Percentiles rank a stretch among this genome's conserved stretches.
Conservation (phyloP, 2,113 vertebrate genomes). For the Trichomycterus rosablanca region DNA sequence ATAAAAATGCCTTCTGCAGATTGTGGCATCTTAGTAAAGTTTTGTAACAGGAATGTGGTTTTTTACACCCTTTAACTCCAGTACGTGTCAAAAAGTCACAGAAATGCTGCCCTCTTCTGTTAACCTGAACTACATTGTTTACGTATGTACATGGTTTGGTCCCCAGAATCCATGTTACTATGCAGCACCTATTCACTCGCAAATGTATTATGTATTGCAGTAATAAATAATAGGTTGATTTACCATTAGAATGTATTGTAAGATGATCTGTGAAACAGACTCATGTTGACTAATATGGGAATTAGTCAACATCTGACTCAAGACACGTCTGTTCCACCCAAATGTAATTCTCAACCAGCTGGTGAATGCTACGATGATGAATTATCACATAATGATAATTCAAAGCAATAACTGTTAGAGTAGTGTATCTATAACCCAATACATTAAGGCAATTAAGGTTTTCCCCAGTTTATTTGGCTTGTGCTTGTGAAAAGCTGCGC, state of each 20-base stretch:
- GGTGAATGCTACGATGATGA: no score
- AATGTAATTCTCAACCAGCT: slow-evolving; percentile 3
- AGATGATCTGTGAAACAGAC: slow-evolving; percentile 2
- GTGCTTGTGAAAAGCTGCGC: no score
- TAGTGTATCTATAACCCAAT: no score
- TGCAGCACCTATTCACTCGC: no score
- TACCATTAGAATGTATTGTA: not conserved
- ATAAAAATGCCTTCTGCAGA: no score
- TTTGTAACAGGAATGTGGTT: not conserved
- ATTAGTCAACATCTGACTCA: not conserved
- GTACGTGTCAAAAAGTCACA: not conserved
- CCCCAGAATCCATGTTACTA: no score
- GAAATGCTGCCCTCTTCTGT: slow-evolving; percentile 45
- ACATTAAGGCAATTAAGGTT: no score
- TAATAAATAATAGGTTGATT: not conserved
- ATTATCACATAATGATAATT: no score
- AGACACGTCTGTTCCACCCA: not conserved
- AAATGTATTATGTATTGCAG: no score
- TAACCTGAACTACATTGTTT: not conserved
- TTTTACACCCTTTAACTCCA: not conserved
- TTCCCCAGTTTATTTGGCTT: no score
- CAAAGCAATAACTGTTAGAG: not conserved
- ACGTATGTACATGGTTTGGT: no score
- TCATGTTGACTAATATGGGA: not conserved
- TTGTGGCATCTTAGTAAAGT: not conserved